Evolutionary conservation across 1,140 invertebrate species (phyloP), one percentile per base, ranked within the genome.

Genomic region (Listronotus oregonensis): DNA sequence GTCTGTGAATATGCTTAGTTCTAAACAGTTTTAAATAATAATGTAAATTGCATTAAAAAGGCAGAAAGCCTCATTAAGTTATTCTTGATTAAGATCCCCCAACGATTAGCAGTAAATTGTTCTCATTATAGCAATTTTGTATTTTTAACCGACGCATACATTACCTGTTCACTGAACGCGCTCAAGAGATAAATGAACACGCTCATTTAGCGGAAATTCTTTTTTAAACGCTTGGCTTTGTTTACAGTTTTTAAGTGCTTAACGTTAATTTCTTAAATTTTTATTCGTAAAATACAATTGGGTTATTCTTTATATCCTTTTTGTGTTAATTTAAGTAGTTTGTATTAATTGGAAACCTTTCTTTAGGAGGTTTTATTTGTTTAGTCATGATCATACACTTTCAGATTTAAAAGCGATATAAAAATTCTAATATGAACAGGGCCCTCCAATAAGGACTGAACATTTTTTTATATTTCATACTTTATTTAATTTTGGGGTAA

Each of bases 71-170:
- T 79, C 77, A 78, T 79, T 79, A 79, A 77, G 60, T 77, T 78
- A 77, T 78, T 78, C 74, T 77, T 76, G 78, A 78, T 79, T 76
- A 77, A 79, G 78, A 79, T 79, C 76, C 73, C 66, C 70, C 66
- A 72, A 76, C 77, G 78, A 79, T 79, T 79, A 79, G 77, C 78
- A 77, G 74, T 79, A 78, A 79, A 79, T 79, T 78, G 78, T 79
- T 78, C 77, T 78, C 77, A 79, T 79, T 79, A 79, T 69, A 68
- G 77, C 78, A 79, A 79, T 79, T 79, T 79, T 79, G 78, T 79
- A 78, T 77, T 78, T 79, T 78, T 76, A 78, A 77, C 72, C 64
- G 76, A 71, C 73, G 77, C 72, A 79, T 79, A 76, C 67, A 79
- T 79, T 79, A 78, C 70, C 70, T 76, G 75, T 71, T 78, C 75